Conservation (phyloP, 2,888 invertebrate genomes). For the Napeogenes inachia region DNA sequence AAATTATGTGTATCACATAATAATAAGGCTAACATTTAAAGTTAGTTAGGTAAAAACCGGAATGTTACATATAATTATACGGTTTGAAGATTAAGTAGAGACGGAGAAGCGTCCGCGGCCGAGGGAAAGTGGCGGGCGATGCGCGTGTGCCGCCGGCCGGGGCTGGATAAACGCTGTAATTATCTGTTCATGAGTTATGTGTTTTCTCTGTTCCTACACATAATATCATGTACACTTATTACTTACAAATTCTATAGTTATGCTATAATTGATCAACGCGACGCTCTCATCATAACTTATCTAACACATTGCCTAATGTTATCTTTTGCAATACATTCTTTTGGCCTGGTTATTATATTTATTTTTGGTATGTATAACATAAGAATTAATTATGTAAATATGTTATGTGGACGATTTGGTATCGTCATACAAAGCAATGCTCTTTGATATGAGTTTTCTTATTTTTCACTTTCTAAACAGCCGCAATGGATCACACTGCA, state of each 20-base stretch:
- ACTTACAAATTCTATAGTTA: background rate
- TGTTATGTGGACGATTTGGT: background rate
- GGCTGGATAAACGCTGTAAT: constrained; percentile 18
- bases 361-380: background rate
- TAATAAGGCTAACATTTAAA: constrained; percentile 6
- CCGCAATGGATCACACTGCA: background rate
- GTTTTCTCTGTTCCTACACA: constrained; percentile 5
- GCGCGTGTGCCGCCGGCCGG: constrained; percentile 29
- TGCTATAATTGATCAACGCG: background rate
- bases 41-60: background rate
- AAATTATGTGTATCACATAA: background rate
- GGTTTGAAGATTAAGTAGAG: constrained; percentile 1
- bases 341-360: background rate
- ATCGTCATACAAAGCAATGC: background rate
- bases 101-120: constrained; percentile 25
- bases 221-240: constrained; percentile 2
- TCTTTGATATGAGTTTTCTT: constrained; percentile 1
- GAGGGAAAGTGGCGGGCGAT: constrained; percentile 45
- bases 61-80: constrained; percentile 2
- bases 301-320: background rate
- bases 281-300: background rate
- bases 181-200: constrained; percentile 23
- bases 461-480: constrained; percentile 5
- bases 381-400: background rate
- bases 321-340: background rate